Evolutionary conservation across 2,113 vertebrate species (phyloP).

Genomic region (Glaucomys volans): DNA sequence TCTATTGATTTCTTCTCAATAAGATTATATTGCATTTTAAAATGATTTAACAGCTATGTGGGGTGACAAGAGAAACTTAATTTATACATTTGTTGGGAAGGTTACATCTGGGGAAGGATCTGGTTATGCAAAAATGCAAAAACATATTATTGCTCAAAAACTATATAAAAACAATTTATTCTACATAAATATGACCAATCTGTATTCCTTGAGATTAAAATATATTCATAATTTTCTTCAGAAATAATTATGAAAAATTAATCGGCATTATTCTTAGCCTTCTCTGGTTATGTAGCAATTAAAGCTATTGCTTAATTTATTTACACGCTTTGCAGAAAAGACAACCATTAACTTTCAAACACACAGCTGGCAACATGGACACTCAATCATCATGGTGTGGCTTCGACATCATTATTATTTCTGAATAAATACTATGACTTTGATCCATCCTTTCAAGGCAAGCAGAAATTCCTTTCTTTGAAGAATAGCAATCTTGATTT

Average conservation of each 20-base stretch:
- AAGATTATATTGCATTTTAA: not conserved
- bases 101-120: not conserved
- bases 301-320: conserved; percentile 56
- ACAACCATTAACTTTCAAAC: conserved; percentile 37
- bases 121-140: not conserved
- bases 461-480: conserved; percentile 50
- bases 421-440: conserved; percentile 47
- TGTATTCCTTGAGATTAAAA: conserved; percentile 1
- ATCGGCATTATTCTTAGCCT: conserved; percentile 20
- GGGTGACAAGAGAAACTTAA: not conserved
- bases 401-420: conserved; percentile 55
- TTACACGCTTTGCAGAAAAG: conserved; percentile 40
- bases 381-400: not conserved
- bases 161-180: not conserved
- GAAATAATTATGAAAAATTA: conserved; percentile 57
- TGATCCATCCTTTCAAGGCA: conserved; percentile 47
- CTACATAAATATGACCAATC: not conserved
- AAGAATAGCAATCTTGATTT: conserved; percentile 44
- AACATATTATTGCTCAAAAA: not conserved
- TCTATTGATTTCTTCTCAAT: not conserved
- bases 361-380: not conserved
- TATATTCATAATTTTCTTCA: conserved; percentile 41
- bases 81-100: not conserved
- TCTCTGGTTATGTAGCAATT: conserved; percentile 52
- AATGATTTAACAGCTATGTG: not conserved